These are phyloP conservation scores for Drosophila pseudoobscura DNA, from an alignment of 1,140 invertebrate genomes.

Conservation along the genomic window DNA sequence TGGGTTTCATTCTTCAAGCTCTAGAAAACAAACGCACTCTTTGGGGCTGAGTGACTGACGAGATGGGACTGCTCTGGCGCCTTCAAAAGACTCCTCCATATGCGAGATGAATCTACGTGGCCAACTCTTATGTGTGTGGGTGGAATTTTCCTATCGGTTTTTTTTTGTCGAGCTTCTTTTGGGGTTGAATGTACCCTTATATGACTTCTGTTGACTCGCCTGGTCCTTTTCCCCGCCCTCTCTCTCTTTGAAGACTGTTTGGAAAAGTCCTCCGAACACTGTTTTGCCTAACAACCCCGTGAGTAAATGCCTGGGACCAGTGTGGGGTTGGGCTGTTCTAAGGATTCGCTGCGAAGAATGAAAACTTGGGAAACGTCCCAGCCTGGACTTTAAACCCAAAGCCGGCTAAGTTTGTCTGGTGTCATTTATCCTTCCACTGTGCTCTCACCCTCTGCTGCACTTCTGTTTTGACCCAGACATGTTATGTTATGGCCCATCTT, in stretches of 20 bases:
- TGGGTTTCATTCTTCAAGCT: no score
- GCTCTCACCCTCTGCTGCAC: not conserved
- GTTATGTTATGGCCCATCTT: constrained; percentile 7
- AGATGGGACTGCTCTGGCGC: not conserved
- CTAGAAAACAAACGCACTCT: no score
- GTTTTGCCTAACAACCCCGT: constrained; percentile 24
- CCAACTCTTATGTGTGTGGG: constrained; percentile 18
- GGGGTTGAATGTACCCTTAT: constrained; percentile 60
- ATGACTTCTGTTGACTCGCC: constrained; percentile 64
- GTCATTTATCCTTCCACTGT: constrained; percentile 25
- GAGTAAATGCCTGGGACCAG: constrained; percentile 6
- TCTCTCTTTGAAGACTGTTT: constrained; percentile 6
- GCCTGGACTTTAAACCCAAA: constrained; percentile 27
- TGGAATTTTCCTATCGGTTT: constrained; percentile 14
- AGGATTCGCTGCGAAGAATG: constrained; percentile 41
- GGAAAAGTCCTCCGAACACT: not conserved
- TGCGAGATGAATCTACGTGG: constrained; percentile 10
- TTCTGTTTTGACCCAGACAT: constrained; percentile 27
- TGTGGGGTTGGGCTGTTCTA: constrained; percentile 11
- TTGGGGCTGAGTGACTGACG: not conserved
- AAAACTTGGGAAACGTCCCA: constrained; percentile 4
- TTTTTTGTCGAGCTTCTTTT: constrained; percentile 12
- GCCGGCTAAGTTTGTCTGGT: constrained; percentile 39
- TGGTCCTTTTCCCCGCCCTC: no score
- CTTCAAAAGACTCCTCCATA: not conserved